Evolutionary conservation across 2,888 invertebrate genomes (phyloP), one percentile per base, ranked within the genome.

Genomic region (Rugalucina vietnamica): DNA sequence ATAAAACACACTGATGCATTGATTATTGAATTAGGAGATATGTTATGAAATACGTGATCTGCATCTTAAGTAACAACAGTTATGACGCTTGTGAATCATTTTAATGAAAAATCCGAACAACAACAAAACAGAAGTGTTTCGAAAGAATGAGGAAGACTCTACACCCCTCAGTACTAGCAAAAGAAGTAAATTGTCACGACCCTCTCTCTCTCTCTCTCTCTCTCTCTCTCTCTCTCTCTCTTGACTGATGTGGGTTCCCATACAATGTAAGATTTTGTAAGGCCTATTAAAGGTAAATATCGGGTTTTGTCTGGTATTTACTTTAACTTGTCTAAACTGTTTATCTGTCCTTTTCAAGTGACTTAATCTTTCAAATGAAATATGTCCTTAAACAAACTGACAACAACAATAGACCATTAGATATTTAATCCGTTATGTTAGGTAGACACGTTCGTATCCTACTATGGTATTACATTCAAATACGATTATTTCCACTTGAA

Each of bases 121-220:
- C n/a, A n/a, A n/a, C n/a, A n/a, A n/a, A n/a, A n/a, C n/a, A n/a
- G n/a, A n/a, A n/a, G n/a, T n/a, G n/a, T n/a, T n/a, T n/a, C n/a
- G n/a, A n/a, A n/a, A n/a, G n/a, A n/a, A n/a, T n/a, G n/a, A n/a
- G n/a, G n/a, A n/a, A n/a, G n/a, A n/a, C n/a, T n/a, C n/a, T n/a
- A n/a, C n/a, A 21, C 73, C 50, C n/a, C 73, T 39, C 32, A 54
- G 29, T 43, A 69, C 37, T 36, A 37, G 49, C 32, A 34, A 69
- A 72, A 72, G 37, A 54, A 29, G 36, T 43, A 37, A n/a, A 54
- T 54, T 75, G 10, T 50, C 65, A 32, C 49, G 21, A 5, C 18
- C 29, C 14, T 76, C 24, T 37, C 71, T 54, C 1, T 71, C 78
- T 78, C 49, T 71, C 78, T 71, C 34, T 70, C 78, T 71, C 50